Conservation (phyloP, 2,888 invertebrate genomes). For the Colostygia pectinataria region DNA sequence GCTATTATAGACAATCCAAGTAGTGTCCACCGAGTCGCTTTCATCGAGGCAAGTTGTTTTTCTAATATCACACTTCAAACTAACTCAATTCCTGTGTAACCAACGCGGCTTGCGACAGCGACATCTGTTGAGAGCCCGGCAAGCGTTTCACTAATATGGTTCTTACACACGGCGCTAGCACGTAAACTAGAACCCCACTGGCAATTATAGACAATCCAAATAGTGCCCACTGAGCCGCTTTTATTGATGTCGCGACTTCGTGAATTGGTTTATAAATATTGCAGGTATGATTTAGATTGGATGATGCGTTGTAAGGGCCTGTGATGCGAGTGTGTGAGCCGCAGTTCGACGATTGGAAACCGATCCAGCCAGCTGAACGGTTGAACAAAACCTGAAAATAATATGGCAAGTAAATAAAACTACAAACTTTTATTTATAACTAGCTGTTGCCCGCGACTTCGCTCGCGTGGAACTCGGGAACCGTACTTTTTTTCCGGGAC, state of each 20-base stretch:
- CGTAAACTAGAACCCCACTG: slow-evolving; percentile 57
- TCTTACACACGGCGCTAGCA: slow-evolving; percentile 66
- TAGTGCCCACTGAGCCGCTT: slow-evolving; percentile 68
- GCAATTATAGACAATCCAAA: slow-evolving; percentile 65
- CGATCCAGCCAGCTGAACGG: slow-evolving; percentile 72
- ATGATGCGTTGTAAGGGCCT: slow-evolving; percentile 63
- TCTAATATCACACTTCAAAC: not conserved
- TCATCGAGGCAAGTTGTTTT: not conserved
- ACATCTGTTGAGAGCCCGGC: slow-evolving; percentile 57
- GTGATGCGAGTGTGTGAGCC: slow-evolving; percentile 63
- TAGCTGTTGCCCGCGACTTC: no score
- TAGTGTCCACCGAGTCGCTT: slow-evolving; percentile 38
- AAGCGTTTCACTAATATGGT: slow-evolving; percentile 49
- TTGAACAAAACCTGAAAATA: slow-evolving; percentile 72
- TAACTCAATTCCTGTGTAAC: slow-evolving; percentile 45
- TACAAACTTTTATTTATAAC: not conserved
- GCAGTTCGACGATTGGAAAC: slow-evolving; percentile 69
- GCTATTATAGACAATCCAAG: slow-evolving; percentile 65
- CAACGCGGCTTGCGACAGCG: slow-evolving; percentile 65
- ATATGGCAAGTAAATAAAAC: not conserved
- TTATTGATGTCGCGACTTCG: slow-evolving; percentile 58
- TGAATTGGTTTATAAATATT: slow-evolving; percentile 37
- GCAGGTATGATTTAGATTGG: slow-evolving; percentile 17
- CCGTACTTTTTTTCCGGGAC: no score
- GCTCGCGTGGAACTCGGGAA: no score